These are phyloP conservation scores for Raja brachyura DNA, from an alignment of 2,113 vertebrate genomes.

Conservation along the genomic window DNA sequence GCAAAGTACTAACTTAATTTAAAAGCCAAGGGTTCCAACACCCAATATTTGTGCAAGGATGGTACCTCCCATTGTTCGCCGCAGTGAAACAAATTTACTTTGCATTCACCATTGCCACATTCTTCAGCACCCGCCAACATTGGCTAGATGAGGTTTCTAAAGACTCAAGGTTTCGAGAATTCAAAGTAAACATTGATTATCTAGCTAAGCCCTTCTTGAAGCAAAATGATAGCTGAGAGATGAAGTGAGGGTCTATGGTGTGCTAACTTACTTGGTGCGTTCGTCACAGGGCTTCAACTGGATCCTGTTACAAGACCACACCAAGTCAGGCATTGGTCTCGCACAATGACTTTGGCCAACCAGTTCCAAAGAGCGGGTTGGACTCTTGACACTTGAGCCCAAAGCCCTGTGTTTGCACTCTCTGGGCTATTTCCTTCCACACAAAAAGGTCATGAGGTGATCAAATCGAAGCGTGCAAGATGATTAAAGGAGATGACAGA, in stretches of 20 bases:
- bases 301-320: conserved; percentile 17
- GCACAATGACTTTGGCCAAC: not conserved
- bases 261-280: not conserved
- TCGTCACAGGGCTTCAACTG: not conserved
- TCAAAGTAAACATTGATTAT: conserved; percentile 14
- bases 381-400: not conserved
- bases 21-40: not conserved
- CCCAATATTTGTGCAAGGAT: conserved; percentile 19
- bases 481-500: not conserved
- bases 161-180: not conserved
- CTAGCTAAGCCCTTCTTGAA: not conserved
- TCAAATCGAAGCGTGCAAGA: not conserved
- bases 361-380: not conserved
- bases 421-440: not conserved
- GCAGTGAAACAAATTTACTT: not conserved
- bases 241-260: not conserved
- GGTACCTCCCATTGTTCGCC: not conserved
- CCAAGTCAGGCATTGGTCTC: not conserved
- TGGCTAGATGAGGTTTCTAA: conserved; percentile 8
- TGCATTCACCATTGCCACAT: conserved; percentile 5
- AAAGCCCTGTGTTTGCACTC: not conserved
- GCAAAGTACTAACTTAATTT: conserved; percentile 16
- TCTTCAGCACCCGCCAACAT: not conserved
- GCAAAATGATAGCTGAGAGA: not conserved
- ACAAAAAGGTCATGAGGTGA: not conserved